These are phyloP conservation scores for Phthorimaea operculella DNA, from an alignment of 1,140 invertebrate genomes.

Conservation along the genomic window DNA sequence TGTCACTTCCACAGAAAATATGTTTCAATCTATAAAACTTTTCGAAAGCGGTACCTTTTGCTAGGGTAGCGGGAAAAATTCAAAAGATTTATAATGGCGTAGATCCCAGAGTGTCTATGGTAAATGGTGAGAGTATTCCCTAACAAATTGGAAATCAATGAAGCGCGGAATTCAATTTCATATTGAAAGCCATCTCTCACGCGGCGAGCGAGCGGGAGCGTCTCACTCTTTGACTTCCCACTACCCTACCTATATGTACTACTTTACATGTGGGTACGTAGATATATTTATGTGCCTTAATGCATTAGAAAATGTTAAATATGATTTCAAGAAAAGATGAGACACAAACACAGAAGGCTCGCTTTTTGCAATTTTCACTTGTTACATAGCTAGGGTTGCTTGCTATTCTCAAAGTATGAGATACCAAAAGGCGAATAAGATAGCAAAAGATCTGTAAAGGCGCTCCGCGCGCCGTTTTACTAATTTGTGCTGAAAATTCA, in stretches of 20 bases:
- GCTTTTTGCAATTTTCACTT: too few relatives aligned
- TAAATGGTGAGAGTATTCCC: conserved; percentile 47
- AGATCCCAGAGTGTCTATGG: conserved; percentile 35
- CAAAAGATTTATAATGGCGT: conserved; percentile 44
- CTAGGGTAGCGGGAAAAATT: conserved; percentile 10
- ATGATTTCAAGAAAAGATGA: background rate
- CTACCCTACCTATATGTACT: background rate
- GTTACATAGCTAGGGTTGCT: too few relatives aligned
- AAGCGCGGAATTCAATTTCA: conserved; percentile 69
- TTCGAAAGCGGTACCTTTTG: too few relatives aligned
- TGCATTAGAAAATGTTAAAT: too few relatives aligned
- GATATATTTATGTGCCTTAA: conserved; percentile 1
- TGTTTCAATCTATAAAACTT: too few relatives aligned
- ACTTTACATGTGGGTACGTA: background rate
- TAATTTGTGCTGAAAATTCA: too few relatives aligned
- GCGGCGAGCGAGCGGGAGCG: conserved; percentile 35
- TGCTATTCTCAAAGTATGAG: too few relatives aligned
- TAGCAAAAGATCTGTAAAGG: too few relatives aligned
- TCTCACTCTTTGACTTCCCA: conserved; percentile 44
- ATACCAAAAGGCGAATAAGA: too few relatives aligned
- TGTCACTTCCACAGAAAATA: too few relatives aligned
- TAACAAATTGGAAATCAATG: conserved; percentile 66
- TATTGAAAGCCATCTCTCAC: conserved; percentile 66
- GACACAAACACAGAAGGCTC: too few relatives aligned
- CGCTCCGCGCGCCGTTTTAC: too few relatives aligned